A percentile compares a stretch with the other conserved stretches of the same genome.
These are phyloP conservation scores for Drosophila arizonae DNA, from an alignment of 1,140 invertebrate species.

Conservation along the genomic window DNA sequence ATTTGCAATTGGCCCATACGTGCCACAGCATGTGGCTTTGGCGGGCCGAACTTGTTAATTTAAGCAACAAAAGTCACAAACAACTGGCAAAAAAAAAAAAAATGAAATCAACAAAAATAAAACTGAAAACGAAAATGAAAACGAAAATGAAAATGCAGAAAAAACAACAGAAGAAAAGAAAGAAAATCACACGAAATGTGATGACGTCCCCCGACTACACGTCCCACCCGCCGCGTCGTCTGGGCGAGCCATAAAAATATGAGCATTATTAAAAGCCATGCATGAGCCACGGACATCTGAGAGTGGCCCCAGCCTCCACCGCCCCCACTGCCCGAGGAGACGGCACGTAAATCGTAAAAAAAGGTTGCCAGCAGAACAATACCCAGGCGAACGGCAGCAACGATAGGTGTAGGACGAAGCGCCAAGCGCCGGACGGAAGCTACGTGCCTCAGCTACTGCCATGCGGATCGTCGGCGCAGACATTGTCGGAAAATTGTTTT, in stretches of 20 bases:
- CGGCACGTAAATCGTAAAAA: slow-evolving; percentile 79
- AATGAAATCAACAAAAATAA: slow-evolving; percentile 12
- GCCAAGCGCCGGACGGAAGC: neutral
- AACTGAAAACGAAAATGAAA: slow-evolving; percentile 13
- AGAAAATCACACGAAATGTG: slow-evolving; percentile 71
- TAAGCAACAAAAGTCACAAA: slow-evolving; percentile 70
- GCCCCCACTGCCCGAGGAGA: slow-evolving; percentile 60
- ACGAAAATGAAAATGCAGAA: slow-evolving; percentile 9
- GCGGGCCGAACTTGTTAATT: slow-evolving; percentile 65
- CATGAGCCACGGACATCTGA: slow-evolving; percentile 46
- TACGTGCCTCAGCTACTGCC: slow-evolving; percentile 23
- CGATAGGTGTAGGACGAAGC: neutral
- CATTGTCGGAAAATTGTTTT: slow-evolving; percentile 24
- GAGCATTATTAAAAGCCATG: slow-evolving; percentile 76
- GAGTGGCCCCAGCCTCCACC: slow-evolving; percentile 9
- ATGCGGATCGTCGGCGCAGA: neutral
- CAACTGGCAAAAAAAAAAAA: slow-evolving; percentile 16
- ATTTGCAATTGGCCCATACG: slow-evolving; percentile 43
- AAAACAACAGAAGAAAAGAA: slow-evolving; percentile 1
- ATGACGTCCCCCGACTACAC: slow-evolving; percentile 48
- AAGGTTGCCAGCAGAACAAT: slow-evolving; percentile 60
- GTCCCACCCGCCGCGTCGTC: slow-evolving; percentile 29
- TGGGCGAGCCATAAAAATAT: slow-evolving; percentile 71
- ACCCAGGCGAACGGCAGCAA: slow-evolving; percentile 1
- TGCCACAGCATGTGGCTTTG: neutral